Base-by-base conservation (phyloP, 2,113 vertebrate genomes). In the Mugil cephalus region DNA sequence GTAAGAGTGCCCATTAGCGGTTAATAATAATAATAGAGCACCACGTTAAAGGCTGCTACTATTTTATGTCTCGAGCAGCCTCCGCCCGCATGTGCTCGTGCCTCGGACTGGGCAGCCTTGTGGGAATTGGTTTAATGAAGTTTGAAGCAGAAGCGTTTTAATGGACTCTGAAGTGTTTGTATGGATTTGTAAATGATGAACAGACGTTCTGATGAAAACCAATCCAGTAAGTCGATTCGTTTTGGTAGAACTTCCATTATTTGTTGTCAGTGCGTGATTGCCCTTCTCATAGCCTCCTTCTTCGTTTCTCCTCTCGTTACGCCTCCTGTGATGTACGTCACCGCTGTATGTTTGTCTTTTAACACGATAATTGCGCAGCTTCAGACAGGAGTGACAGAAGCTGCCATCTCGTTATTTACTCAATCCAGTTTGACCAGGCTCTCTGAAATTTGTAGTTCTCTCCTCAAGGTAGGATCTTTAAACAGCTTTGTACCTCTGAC, bases 21-120 rank as follows among this genome's bases (percentile, higher is more conserved):
- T 76, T 74, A 69, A 68, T 82, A 71, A 62, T 82, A 71, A 62
- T 71, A 79, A 73, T 17, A 34, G 46, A 53, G 53, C 10, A 50
- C 24, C 51, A 64, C 3, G 53, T 74, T 38, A 34, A 74, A 70
- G 70, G 40, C 60, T 72, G 64, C 50, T 50, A 75, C 50, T 72
- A 60, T 18, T 70, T 62, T 21, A 64, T 60, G 62, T 76, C 51
- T 72, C 46, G 30, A 78, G 47, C 69, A 65, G 42, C 18, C 52
- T 43, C 18, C 2, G 40, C 15, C 7, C 61, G 8, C 12, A n/a
- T 39, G 38, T 11, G 30, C 43, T 10, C 60, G 35, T 51, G 50
- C n/a, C 43, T 45, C 14, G 10, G 34, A 62, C 8, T 60, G 10
- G 11, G 11, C 19, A 1, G 45, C 48, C 1, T 58, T 67, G 43